Evolutionary conservation across 2,797 vertebrate species (phyloP).

Genomic region (Astyanax mexicanus): DNA sequence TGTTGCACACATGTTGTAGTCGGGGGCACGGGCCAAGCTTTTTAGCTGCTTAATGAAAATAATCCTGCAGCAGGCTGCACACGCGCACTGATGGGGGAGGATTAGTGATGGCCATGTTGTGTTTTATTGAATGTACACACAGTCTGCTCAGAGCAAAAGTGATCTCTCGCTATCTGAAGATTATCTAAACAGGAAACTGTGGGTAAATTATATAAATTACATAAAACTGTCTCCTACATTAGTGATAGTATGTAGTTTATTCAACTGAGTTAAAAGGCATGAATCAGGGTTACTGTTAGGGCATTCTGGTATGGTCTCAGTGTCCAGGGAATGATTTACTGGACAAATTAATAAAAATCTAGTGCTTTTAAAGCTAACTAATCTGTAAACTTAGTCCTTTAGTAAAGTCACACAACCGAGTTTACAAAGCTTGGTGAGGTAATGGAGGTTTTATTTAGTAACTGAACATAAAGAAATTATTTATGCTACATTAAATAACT

Average conservation of each 20-base stretch:
- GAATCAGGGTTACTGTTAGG: background rate
- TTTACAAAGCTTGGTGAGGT: no score
- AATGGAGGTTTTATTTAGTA: no score
- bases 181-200: slow-evolving; percentile 29
- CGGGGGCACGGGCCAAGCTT: slow-evolving; percentile 31
- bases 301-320: no score
- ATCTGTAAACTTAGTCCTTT: no score
- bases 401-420: no score
- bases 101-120: slow-evolving; percentile 40
- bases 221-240: slow-evolving; percentile 14
- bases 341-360: no score
- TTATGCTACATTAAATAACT: no score
- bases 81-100: slow-evolving; percentile 17
- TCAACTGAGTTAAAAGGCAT: background rate
- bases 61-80: slow-evolving; percentile 42
- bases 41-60: slow-evolving; percentile 50
- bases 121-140: slow-evolving; percentile 17
- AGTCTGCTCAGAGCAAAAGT: slow-evolving; percentile 7
- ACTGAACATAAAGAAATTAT: no score
- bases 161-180: slow-evolving; percentile 25
- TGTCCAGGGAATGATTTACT: no score
- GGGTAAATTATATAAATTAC: slow-evolving; percentile 48
- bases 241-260: no score
- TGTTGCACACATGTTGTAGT: background rate
- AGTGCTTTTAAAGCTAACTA: no score